phyloP scores from a whole-genome alignment of 2,888 invertebrate genomes.

The Drosophila anomelani region DNA sequence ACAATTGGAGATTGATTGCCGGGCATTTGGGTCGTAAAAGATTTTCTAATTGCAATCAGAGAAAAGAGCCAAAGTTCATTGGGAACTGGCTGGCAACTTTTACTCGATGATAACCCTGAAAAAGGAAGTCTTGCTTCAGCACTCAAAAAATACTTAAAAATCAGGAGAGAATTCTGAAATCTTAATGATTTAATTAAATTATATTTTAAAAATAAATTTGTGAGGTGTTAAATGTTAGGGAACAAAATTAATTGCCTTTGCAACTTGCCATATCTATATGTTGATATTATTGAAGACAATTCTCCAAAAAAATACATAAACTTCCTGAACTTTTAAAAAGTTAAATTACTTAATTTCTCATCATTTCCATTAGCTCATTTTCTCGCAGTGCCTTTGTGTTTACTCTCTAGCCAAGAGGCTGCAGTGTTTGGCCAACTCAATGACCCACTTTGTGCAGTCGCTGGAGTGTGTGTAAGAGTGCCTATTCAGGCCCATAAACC shows the following conservation, averaged over 20 bases:
- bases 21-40: slow-evolving; percentile 35
- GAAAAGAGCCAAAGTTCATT: slow-evolving; percentile 10
- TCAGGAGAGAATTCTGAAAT: too few relatives aligned
- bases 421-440: slow-evolving; percentile 40
- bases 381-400: slow-evolving; percentile 1
- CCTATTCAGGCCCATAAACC: slow-evolving; percentile 53
- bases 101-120: slow-evolving; percentile 9
- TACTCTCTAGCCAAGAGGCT: slow-evolving; percentile 8
- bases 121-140: neutral
- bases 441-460: slow-evolving; percentile 68
- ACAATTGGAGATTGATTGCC: slow-evolving; percentile 49
- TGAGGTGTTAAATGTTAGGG: too few relatives aligned
- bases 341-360: neutral
- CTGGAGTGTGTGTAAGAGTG: slow-evolving; percentile 2
- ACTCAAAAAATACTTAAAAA: neutral
- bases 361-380: neutral
- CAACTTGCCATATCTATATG: too few relatives aligned
- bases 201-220: too few relatives aligned
- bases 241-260: too few relatives aligned
- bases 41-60: slow-evolving; percentile 37
- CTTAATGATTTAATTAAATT: too few relatives aligned
- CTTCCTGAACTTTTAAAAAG: neutral
- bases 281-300: too few relatives aligned
- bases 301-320: neutral
- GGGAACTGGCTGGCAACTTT: slow-evolving; percentile 11